Base-by-base conservation (phyloP, 2,888 invertebrate species). In the Eremobia ochroleuca region DNA sequence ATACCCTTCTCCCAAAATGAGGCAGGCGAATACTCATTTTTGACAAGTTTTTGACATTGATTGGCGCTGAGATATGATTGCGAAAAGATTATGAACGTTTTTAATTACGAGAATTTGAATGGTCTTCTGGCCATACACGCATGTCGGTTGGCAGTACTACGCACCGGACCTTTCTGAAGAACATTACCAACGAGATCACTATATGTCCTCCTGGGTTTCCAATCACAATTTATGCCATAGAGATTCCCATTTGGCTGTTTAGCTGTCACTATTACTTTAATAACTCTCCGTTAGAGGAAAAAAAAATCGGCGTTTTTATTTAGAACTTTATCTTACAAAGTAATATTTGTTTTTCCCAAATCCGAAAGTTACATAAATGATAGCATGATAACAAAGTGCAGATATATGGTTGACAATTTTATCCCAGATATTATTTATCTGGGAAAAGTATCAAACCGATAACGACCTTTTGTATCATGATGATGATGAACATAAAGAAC, bases 371-470 rank as follows among this genome's bases (percentile, higher is more conserved):
- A 77, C 21, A 34, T 67, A 66, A 52, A 59, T n/a, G 15, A 55
- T 37, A 59, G 5, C 25, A 43, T 25, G 65, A 52, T 65, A 79
- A 59, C 40, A 25, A 31, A 61, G 18, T 79, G 46, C 62, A 79
- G 58, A 59, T 66, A 25, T 11, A 52, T 25, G 25, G 25, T 25
- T 52, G 25, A 25, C 11, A 52, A 4, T 52, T 25, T 52, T 52
- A 52, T n/a, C 11, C n/a, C 52, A n/a, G 52, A 55, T 55, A 55
- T 52, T 52, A n/a, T 73, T 46, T 66, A 73, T 61, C 52, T 73
- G 21, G 28, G 5, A 73, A 79, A 65, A 79, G 2, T 64, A 64
- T 65, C 15, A 64, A 18, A 49, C 1, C 73, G 59, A 74, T 80
- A 80, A 37, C 28, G 13, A 65, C 21, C 15, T 59, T 78, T 52